Conservation (phyloP, 2,113 vertebrate genomes). For the Sturnira hondurensis region DNA sequence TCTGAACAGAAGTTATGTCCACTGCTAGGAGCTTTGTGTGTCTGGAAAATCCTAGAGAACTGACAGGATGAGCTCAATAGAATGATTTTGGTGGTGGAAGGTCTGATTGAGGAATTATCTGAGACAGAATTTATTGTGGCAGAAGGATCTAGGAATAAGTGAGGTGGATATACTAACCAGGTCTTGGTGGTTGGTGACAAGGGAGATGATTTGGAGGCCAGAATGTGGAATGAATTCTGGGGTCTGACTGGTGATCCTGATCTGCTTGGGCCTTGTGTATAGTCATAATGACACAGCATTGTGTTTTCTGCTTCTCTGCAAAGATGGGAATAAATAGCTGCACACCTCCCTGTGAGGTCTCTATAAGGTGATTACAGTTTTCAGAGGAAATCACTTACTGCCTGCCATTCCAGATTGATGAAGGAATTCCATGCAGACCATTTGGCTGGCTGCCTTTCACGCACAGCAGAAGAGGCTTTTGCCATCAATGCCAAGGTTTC, state of each 20-base stretch:
- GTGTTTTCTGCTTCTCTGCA: not conserved
- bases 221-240: not conserved
- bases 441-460: conserved; percentile 27
- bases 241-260: not conserved
- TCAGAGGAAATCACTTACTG: not conserved
- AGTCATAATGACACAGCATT: not conserved
- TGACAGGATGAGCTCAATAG: not conserved
- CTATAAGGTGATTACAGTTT: not conserved
- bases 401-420: conserved; percentile 43
- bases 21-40: not conserved
- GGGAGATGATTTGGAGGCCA: not conserved
- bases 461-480: conserved; percentile 32
- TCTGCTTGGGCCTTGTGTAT: not conserved
- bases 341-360: not conserved
- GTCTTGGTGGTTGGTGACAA: not conserved
- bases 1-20: not conserved
- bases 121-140: not conserved
- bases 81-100: not conserved
- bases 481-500: conserved; percentile 49
- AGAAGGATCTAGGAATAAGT: not conserved
- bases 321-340: not conserved
- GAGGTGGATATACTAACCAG: not conserved
- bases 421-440: conserved; percentile 40
- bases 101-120: not conserved
- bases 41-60: not conserved